Conservation (phyloP, 2,113 vertebrate genomes). For the Vicugna pacos region DNA sequence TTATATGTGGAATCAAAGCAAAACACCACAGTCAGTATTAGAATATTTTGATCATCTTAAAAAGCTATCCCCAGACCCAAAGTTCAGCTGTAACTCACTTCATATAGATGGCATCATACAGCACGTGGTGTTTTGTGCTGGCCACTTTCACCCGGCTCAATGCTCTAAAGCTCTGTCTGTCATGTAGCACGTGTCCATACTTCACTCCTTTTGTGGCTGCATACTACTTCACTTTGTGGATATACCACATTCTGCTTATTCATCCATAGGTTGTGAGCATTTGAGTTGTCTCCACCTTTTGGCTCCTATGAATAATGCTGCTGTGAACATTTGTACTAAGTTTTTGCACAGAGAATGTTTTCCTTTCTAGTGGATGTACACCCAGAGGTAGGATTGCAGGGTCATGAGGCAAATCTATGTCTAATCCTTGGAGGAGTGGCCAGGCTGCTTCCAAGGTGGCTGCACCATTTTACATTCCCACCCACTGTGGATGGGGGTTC, state of each 20-base stretch:
- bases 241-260: accelerated
- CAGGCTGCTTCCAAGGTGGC: no score
- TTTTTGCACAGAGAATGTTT: not conserved
- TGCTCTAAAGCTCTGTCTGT: accelerated
- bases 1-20: no score
- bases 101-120: accelerated
- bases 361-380: not conserved
- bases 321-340: accelerated
- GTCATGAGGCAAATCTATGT: accelerated
- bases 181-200: accelerated
- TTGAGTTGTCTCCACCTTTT: not conserved
- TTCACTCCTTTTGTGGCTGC: no score
- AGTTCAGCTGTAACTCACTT: not conserved
- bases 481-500: accelerated
- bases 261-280: accelerated
- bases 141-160: accelerated
- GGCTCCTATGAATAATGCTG: not conserved
- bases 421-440: accelerated
- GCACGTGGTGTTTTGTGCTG: accelerated
- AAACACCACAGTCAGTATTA: accelerated
- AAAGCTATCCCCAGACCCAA: not conserved
- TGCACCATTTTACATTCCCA: accelerated
- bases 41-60: not conserved
- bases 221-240: accelerated
- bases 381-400: no score